These are phyloP conservation scores for Astreopora myriophthalma DNA, from an alignment of 64 coral and sea anemone genomes.

Conservation along the genomic window DNA sequence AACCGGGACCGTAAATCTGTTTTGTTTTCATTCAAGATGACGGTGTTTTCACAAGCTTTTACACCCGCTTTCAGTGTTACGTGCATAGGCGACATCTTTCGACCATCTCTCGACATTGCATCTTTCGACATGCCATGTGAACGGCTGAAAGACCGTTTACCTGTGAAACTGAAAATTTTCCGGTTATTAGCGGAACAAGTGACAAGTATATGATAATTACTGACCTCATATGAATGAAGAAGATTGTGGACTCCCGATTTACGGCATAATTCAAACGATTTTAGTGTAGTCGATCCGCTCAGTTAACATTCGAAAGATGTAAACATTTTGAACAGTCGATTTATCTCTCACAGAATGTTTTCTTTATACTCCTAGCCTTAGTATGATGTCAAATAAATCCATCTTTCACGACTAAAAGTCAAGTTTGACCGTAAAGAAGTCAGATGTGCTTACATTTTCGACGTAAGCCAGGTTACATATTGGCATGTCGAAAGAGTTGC, in stretches of 20 bases:
- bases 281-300: neutral
- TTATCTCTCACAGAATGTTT: neutral
- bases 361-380: neutral
- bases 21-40: too few species aligned
- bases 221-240: neutral
- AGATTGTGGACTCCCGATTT: neutral
- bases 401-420: neutral
- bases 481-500: neutral
- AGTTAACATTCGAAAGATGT: neutral
- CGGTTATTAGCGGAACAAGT: neutral
- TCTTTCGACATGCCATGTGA: neutral
- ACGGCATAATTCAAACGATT: neutral
- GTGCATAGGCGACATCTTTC: neutral
- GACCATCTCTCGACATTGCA: neutral
- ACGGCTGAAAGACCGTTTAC: neutral
- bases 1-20: too few species aligned
- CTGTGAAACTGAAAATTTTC: neutral
- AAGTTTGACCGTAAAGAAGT: neutral
- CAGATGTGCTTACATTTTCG: neutral
- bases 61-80: neutral
- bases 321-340: neutral
- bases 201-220: neutral
- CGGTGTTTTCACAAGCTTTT: neutral
- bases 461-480: neutral
- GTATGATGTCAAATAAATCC: neutral